Conservation (phyloP, 2,888 invertebrate genomes). For the Sesia bembeciformis region DNA sequence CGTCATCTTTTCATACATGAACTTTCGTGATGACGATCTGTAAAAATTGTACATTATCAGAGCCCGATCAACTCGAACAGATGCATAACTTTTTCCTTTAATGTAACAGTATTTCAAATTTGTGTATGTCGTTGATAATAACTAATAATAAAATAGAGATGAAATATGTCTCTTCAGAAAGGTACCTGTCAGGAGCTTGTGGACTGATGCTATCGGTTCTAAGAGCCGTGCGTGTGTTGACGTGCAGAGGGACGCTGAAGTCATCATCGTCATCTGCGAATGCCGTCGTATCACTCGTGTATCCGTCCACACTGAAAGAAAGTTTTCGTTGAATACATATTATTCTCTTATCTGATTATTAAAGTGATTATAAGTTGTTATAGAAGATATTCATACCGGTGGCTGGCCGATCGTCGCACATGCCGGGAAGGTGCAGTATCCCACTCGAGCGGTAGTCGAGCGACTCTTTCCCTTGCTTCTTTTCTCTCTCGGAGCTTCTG, state of each 20-base stretch:
- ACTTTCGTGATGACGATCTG: conserved; percentile 69
- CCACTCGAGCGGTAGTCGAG: conserved; percentile 81
- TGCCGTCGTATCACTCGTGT: conserved; percentile 85
- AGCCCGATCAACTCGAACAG: not conserved
- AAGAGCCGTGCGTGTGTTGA: conserved; percentile 72
- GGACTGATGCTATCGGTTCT: conserved; percentile 60
- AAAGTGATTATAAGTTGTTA: not conserved
- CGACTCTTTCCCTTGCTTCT: conserved; percentile 82
- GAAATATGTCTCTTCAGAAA: too few species aligned
- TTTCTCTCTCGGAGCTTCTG: conserved; percentile 84
- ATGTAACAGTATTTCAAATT: too few species aligned
- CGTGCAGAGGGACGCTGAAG: conserved; percentile 80
- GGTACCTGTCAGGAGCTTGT: conserved; percentile 63
- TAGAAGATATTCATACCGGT: conserved; percentile 39
- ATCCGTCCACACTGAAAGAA: conserved; percentile 78
- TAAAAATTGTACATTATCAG: not conserved
- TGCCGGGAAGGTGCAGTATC: conserved; percentile 60
- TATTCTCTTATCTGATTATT: not conserved
- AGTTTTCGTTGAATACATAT: too few species aligned
- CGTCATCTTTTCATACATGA: conserved; percentile 71
- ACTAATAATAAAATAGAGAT: too few species aligned
- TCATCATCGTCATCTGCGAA: conserved; percentile 85
- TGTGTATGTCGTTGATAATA: too few species aligned
- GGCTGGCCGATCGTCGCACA: conserved; percentile 66
- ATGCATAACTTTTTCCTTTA: not conserved